phyloP scores from a whole-genome alignment of 2,113 vertebrate species.

The Callopanchax toddi region DNA sequence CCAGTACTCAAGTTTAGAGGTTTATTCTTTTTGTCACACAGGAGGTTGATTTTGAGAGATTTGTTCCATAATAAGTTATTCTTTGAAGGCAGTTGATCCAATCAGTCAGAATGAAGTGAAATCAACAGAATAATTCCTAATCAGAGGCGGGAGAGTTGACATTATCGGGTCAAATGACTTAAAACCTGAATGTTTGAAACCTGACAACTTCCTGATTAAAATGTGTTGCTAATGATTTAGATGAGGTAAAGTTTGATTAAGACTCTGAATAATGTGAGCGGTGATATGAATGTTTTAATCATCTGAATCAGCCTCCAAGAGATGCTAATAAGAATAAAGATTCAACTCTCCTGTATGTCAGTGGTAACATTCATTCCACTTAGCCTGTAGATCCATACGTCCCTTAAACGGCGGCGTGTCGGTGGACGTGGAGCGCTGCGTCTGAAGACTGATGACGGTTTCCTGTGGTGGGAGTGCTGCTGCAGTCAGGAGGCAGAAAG shows the following conservation, averaged over 20 bases:
- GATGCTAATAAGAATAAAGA: conserved; percentile 32
- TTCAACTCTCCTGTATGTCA: conserved; percentile 30
- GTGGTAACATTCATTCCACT: conserved; percentile 51
- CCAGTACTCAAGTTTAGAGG: no score
- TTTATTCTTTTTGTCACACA: no score
- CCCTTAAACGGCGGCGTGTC: conserved; percentile 13
- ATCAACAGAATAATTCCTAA: no score
- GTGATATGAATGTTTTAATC: conserved; percentile 41
- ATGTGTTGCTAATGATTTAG: conserved; percentile 12
- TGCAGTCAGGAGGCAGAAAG: neutral
- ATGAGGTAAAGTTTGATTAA: conserved; percentile 12
- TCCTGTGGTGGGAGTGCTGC: conserved; percentile 7
- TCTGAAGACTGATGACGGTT: conserved; percentile 17
- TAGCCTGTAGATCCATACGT: conserved; percentile 38
- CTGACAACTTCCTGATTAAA: conserved; percentile 51
- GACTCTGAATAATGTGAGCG: conserved; percentile 33
- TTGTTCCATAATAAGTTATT: no score
- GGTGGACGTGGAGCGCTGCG: neutral
- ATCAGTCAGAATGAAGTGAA: no score
- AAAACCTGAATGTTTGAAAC: no score
- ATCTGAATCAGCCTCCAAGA: conserved; percentile 37
- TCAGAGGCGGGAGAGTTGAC: no score
- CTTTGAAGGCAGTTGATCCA: no score
- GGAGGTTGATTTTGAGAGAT: no score
- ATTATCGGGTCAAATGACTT: no score